These are phyloP conservation scores for Drosophila setosimentum DNA, from an alignment of 2,888 invertebrate species.

Conservation along the genomic window DNA sequence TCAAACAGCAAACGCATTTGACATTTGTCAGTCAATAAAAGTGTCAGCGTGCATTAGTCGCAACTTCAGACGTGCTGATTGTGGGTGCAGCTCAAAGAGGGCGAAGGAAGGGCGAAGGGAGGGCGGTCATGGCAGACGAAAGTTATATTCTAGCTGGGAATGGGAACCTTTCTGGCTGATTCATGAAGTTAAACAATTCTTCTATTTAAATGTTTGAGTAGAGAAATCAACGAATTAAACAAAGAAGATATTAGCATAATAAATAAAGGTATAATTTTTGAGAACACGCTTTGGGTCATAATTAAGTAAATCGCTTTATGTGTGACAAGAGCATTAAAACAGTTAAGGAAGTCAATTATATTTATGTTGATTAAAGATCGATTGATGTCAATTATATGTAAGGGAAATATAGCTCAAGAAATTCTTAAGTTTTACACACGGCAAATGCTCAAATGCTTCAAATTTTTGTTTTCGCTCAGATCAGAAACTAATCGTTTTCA, in stretches of 20 bases:
- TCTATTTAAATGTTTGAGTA: neutral
- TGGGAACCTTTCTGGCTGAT: neutral
- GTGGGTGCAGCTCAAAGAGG: conserved; percentile 14
- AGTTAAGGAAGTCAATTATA: neutral
- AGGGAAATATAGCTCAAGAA: neutral
- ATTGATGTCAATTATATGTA: neutral
- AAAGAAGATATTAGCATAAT: neutral
- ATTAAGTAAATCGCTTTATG: neutral
- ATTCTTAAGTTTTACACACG: neutral
- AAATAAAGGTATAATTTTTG: neutral
- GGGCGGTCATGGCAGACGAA: neutral
- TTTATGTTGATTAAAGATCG: neutral
- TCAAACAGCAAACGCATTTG: conserved; percentile 58
- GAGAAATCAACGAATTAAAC: neutral
- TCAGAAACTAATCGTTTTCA: conserved; percentile 3
- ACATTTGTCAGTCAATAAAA: conserved; percentile 78
- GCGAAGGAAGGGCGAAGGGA: neutral
- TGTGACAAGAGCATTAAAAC: neutral
- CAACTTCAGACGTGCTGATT: conserved; percentile 8
- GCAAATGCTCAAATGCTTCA: neutral
- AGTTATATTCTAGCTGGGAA: neutral
- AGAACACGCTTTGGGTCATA: neutral
- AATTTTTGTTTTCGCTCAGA: neutral
- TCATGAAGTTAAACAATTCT: neutral
- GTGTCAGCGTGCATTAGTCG: conserved; percentile 71